Conservation (phyloP, 2,888 invertebrate species). For the Clusia tigrina region DNA sequence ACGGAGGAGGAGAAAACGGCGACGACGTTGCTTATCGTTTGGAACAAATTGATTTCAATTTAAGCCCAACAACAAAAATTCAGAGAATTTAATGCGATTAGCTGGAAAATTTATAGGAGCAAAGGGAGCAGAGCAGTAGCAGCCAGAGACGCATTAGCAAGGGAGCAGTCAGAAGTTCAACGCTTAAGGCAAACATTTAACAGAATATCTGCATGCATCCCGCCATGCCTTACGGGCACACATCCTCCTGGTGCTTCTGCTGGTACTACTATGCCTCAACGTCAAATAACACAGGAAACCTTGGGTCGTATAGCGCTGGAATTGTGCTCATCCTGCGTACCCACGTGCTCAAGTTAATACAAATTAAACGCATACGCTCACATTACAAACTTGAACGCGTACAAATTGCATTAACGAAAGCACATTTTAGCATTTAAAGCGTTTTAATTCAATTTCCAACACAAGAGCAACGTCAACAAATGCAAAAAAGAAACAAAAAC, state of each 20-base stretch:
- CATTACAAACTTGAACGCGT: constrained; percentile 34
- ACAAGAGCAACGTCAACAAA: not conserved
- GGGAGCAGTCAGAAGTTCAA: too few species aligned
- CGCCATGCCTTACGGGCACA: too few species aligned
- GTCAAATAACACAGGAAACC: too few species aligned
- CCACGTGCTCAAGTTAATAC: constrained; percentile 42
- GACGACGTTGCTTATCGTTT: constrained; percentile 13
- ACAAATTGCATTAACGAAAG: constrained; percentile 27
- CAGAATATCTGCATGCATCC: too few species aligned
- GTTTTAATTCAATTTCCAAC: constrained; percentile 22
- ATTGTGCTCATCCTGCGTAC: too few species aligned
- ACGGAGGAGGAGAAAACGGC: too few species aligned
- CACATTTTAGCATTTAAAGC: constrained; percentile 20
- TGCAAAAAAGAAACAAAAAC: constrained; percentile 1
- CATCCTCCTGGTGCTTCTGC: too few species aligned
- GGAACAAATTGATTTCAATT: constrained; percentile 40
- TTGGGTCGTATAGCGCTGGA: too few species aligned
- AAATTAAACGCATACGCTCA: constrained; percentile 47
- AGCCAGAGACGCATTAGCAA: too few species aligned
- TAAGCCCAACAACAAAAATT: constrained; percentile 30
- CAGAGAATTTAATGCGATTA: constrained; percentile 39
- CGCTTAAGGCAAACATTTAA: too few species aligned
- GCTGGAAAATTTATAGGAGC: constrained; percentile 34
- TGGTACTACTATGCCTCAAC: too few species aligned
- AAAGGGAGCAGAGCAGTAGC: not conserved